A percentile compares a stretch with the other conserved stretches of the same genome.
Conservation (phyloP, 2,888 invertebrate genomes). For the Drosophila prostipennis region DNA sequence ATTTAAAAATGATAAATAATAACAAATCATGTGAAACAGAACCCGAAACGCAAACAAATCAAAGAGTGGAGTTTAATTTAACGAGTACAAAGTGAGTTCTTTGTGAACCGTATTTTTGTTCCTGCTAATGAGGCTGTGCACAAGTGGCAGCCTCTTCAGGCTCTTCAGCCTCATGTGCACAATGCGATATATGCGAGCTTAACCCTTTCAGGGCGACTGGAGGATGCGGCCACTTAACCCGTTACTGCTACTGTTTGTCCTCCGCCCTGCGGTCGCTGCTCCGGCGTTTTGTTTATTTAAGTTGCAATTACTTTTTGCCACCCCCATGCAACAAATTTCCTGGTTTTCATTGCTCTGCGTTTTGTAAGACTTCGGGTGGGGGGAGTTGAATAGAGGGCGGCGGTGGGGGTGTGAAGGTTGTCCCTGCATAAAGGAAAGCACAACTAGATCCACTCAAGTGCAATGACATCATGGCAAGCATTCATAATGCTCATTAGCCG, state of each 20-base stretch:
- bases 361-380: constrained; percentile 22
- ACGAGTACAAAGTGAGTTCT: constrained; percentile 44
- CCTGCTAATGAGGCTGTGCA: constrained; percentile 65
- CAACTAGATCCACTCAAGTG: constrained; percentile 53
- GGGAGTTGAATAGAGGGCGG: background rate
- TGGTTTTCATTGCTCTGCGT: constrained; percentile 35
- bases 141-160: constrained; percentile 67
- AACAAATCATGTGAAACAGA: constrained; percentile 39
- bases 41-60: constrained; percentile 26
- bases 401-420: constrained; percentile 25
- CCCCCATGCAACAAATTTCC: constrained; percentile 59
- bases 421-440: constrained; percentile 16
- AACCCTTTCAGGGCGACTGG: constrained; percentile 39
- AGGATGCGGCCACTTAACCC: constrained; percentile 50
- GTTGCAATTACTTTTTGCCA: constrained; percentile 73
- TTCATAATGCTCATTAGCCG: constrained; percentile 63
- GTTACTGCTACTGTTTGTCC: constrained; percentile 49
- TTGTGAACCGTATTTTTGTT: constrained; percentile 52
- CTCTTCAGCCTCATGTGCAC: constrained; percentile 51
- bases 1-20: constrained; percentile 49
- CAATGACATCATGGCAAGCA: constrained; percentile 56
- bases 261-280: constrained; percentile 42
- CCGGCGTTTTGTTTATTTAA: constrained; percentile 69
- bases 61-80: constrained; percentile 26
- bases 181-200: constrained; percentile 22